These are phyloP conservation scores for Parazoanthus swiftii DNA, from an alignment of 92 coral and sea anemone species.

Conservation along the genomic window DNA sequence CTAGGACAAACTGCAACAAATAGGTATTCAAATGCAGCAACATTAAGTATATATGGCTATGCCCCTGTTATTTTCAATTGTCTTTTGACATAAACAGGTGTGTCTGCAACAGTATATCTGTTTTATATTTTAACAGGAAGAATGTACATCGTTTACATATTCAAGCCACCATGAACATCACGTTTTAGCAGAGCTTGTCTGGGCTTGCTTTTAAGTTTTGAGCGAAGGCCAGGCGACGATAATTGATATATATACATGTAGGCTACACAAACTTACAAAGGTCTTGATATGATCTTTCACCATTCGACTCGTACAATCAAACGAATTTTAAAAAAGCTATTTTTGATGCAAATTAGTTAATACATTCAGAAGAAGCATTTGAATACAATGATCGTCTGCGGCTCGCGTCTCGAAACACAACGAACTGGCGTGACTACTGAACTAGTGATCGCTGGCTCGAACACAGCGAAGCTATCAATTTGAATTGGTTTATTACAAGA, in stretches of 20 bases:
- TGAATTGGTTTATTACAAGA: neutral
- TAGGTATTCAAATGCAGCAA: neutral
- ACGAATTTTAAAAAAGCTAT: neutral
- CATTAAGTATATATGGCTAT: neutral
- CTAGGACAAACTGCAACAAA: neutral
- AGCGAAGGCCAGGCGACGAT: neutral
- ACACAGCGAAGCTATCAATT: neutral
- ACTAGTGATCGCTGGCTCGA: neutral
- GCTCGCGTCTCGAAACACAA: neutral
- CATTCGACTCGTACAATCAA: constrained; percentile 1
- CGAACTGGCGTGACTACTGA: neutral
- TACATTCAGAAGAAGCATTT: constrained; percentile 16
- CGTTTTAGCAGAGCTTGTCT: neutral
- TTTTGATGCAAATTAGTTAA: constrained; percentile 22
- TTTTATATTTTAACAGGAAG: neutral
- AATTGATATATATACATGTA: neutral
- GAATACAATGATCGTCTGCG: constrained; percentile 18
- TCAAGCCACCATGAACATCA: neutral
- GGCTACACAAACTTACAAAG: neutral
- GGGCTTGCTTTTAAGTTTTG: neutral
- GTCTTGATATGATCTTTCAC: neutral
- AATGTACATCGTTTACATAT: neutral
- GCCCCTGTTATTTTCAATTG: neutral
- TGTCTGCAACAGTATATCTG: neutral
- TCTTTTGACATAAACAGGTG: neutral